Base-by-base conservation (phyloP, 2,888 invertebrate species). In the Drosophila pullipes region DNA sequence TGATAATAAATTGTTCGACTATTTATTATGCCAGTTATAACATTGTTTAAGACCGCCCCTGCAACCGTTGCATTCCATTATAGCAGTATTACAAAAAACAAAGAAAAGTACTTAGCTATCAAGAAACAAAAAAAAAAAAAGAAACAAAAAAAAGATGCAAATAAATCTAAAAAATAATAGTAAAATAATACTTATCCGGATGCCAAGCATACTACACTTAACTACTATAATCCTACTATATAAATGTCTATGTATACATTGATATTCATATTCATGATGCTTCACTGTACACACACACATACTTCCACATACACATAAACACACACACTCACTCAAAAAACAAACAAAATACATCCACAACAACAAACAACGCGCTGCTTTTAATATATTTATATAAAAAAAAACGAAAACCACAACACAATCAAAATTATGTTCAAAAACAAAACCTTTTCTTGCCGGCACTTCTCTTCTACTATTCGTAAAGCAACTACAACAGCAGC, bases 401-500 rank as follows among this genome's bases (percentile, higher is more conserved):
- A 16, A n/a, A 16, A 41, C 37, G 6, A 33, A 55, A 68, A 74
- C 49, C 53, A 30, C 60, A 69, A 66, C 39, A 28, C 49, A 49
- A 33, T 55, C 50, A 33, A 69, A 69, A 69, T 57, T 69, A 69
- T 57, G 68, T 57, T 69, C 33, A 57, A 57, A 57, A 57, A 57
- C 55, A 77, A 76, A 76, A 74, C 67, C 76, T 87, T 85, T 85
- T 81, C 83, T 89, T 89, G 85, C 85, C 88, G 85, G 75, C 79
- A 58, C 58, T 44, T 58, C 57, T 58, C 58, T 58, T 69, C 90
- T 85, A 87, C 88, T 70, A 82, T 85, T 67, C 89, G 78, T 90
- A 82, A 88, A 86, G 88, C 90, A 90, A 81, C 90, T 86, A 64
- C 85, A 86, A 76, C 85, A 86, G 73, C 90, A 85, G 85, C 85